Base-by-base conservation (phyloP, 2,113 vertebrate genomes). In the Laticauda colubrina region DNA sequence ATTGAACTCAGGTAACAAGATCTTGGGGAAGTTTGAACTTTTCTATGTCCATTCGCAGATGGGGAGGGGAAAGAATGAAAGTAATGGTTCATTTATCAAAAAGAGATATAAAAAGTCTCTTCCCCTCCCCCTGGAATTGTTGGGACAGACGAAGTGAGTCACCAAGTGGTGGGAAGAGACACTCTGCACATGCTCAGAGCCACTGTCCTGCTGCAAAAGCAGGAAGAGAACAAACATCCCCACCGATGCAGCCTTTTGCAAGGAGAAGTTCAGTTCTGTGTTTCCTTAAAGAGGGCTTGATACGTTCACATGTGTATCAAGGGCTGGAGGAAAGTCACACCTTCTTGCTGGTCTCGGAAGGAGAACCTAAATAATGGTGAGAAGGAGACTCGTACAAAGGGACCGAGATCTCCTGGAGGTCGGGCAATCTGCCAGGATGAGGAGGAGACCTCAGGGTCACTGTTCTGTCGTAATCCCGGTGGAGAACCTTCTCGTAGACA, bases 401-500 rank as follows among this genome's bases (percentile, higher is more conserved):
- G 8, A 99, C 98, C 1, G 98, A 97, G 0, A 98, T 98, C 96
- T 99, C 99, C 88, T 99, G 98, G 3, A 98, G 98, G 94, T 99
- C 98, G 0, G 98, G 98, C 96, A 99, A 98, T 95, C 98, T 97
- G 43, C 98, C 98, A 0, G 99, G 98, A 20, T 98, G 98, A 0
- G 98, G 98, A 0, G 99, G 99, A 90, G 99, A 98, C 6, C 99
- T 98, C 3, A 99, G 97, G 0, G 98, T 98, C 94, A 97, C 97
- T 20, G 98, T 98, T 97, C 98, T 94, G 94, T 99, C 99, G 93
- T 98, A 99, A 95, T 99, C 99, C 94, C 98, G 98, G 96, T 99
- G 98, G 91, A 98, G 97, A 61, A 99, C 98, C 96, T 99, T 98
- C 97, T 99, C 99, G 0, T 99, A 99, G 86, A 99, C 98, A 0